Conservation (phyloP, 1,140 invertebrate genomes). For the Streblospio benedicti region DNA sequence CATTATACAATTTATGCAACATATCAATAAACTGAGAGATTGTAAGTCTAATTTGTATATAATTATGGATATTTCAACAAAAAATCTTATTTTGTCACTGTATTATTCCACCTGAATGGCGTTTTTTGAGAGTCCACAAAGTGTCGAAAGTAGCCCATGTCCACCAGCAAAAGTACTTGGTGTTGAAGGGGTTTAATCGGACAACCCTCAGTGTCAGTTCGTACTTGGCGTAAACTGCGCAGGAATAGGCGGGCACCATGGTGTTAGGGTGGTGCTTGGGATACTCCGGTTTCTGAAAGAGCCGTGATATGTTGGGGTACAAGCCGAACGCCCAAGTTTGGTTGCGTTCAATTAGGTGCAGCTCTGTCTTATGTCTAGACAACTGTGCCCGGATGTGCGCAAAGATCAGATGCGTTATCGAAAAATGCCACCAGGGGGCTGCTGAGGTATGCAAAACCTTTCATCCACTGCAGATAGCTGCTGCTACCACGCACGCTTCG, state of each 20-base stretch:
- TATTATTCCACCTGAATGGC: too few relatives aligned
- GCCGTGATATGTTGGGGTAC: neutral
- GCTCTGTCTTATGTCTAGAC: neutral
- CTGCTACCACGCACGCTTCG: neutral
- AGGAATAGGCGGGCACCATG: constrained; percentile 21
- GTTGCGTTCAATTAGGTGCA: neutral
- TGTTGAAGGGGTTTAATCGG: constrained; percentile 23
- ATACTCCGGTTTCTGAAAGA: constrained; percentile 4
- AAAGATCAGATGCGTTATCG: too few relatives aligned
- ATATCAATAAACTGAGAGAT: too few relatives aligned
- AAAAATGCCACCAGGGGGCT: neutral
- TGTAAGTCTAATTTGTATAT: too few relatives aligned
- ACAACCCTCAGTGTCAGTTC: constrained; percentile 27
- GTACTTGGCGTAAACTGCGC: constrained; percentile 3
- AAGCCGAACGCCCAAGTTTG: constrained; percentile 7
- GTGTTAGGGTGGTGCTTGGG: constrained; percentile 27
- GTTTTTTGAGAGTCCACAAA: too few relatives aligned
- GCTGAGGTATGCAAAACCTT: neutral
- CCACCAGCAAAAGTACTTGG: constrained; percentile 34
- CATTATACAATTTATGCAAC: too few relatives aligned
- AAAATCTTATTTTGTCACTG: too few relatives aligned
- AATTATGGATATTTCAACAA: too few relatives aligned
- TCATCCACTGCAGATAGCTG: neutral
- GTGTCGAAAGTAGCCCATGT: constrained; percentile 31
- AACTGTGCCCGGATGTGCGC: neutral